Conservation (phyloP, 2,888 invertebrate genomes). For the Andrena praecox region DNA sequence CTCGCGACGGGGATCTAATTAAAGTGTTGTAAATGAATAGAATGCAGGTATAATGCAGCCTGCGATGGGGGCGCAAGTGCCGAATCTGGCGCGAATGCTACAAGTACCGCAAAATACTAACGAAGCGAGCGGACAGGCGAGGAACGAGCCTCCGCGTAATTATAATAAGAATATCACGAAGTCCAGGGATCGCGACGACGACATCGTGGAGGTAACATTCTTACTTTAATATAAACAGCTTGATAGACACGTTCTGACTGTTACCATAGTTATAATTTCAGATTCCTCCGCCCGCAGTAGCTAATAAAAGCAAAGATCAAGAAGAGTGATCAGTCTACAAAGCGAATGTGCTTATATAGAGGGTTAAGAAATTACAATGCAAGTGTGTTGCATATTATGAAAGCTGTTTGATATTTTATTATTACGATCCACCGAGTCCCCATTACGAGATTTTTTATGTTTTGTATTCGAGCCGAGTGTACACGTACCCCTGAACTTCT, state of each 20-base stretch:
- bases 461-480: slow-evolving; percentile 1
- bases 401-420: background rate
- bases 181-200: slow-evolving; percentile 21
- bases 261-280: slow-evolving; percentile 21
- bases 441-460: slow-evolving; percentile 10
- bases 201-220: slow-evolving; percentile 44
- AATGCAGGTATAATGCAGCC: background rate
- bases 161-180: slow-evolving; percentile 5
- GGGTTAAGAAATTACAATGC: background rate
- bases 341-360: background rate
- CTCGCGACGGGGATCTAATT: background rate
- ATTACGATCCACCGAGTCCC: background rate
- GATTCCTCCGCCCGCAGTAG: slow-evolving; percentile 26
- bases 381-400: slow-evolving; percentile 6
- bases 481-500: no score
- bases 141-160: background rate
- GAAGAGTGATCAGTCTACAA: slow-evolving; percentile 30
- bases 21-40: slow-evolving; percentile 1
- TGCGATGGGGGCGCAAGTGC: background rate
- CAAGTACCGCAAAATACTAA: background rate
- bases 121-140: slow-evolving; percentile 15
- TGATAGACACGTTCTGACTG: background rate
- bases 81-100: slow-evolving; percentile 11
- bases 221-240: background rate
- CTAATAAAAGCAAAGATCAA: slow-evolving; percentile 36